Conservation (phyloP, 2,797 vertebrate genomes). For the Lemur catta region DNA sequence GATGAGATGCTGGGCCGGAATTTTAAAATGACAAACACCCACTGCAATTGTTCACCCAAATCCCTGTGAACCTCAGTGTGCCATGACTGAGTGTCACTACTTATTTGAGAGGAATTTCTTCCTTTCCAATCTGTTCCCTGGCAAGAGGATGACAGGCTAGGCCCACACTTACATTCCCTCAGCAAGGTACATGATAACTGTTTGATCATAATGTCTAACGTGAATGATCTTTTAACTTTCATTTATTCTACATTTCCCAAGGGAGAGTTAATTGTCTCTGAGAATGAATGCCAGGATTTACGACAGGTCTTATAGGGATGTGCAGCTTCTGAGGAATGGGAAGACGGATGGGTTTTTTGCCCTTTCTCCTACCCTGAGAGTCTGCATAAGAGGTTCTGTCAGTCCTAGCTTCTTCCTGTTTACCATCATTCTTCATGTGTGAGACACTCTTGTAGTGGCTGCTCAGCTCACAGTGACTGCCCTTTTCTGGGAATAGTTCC, state of each 20-base stretch:
- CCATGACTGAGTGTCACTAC: background rate
- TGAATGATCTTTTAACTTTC: conserved; percentile 14
- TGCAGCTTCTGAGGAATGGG: background rate
- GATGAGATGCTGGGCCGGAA: background rate
- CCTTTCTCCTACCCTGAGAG: background rate
- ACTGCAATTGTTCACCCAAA: background rate
- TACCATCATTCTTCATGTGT: background rate
- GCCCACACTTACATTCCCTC: background rate
- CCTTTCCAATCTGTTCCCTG: background rate
- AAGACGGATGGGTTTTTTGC: background rate
- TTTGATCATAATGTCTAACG: background rate
- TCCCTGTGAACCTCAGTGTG: background rate
- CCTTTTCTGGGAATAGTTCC: background rate
- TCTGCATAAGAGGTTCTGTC: background rate
- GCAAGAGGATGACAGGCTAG: background rate
- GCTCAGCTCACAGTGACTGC: background rate
- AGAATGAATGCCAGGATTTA: conserved; percentile 33
- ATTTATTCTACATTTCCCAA: background rate
- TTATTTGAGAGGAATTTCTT: background rate
- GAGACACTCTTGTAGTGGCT: background rate
- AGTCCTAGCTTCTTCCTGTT: background rate
- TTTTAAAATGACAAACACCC: background rate
- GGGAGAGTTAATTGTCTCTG: background rate
- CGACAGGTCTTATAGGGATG: background rate
- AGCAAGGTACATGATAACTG: background rate